Base-by-base conservation (phyloP, 2,113 vertebrate species). In the Apodemus speciosus region DNA sequence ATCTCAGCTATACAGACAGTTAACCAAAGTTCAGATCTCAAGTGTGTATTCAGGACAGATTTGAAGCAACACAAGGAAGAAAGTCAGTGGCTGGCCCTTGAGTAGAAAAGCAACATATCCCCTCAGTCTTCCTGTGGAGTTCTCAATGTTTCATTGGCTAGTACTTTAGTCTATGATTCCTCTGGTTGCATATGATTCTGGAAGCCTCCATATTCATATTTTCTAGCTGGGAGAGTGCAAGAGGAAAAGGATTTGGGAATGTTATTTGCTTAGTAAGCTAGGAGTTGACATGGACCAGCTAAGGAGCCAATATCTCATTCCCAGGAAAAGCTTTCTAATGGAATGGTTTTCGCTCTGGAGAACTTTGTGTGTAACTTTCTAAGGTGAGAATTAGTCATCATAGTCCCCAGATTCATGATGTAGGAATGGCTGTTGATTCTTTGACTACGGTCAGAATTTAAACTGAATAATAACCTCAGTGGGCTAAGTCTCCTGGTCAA, bases 381-480 rank as follows among this genome's bases (percentile, higher is more conserved):
- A 72, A 68, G 35, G 32, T 38, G 15, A 75, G 20, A 10, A 23
- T 25, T 30, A 81, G 79, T 93, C 18, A 40, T 86, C 40, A 38
- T 51, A 23, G 15, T 9, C 9, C 18, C 40, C 53, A 71, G 49
- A 69, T 86, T 60, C 90, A 68, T 56, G 68, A 27, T 76, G 43
- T 21, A 1, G 21, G 25, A 25, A 3, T 90, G n/a, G 75, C 51
- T 66, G 30, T 76, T 20, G 85, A 13, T 91, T 76, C 40, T 53
- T 77, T 83, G 83, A 79, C 20, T 75, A 79, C 46, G 25, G 11
- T 80, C 30, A 75, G 64, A 89, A 86, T 30, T 92, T 95, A 64
- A 94, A 95, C 92, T 32, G 30, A 69, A 87, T 35, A 46, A 40
- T 80, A 75, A 91, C n/a, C 35, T 94, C 89, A 88, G 51, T 64